Conservation (phyloP, 1,140 invertebrate genomes). For the Aphis gossypii region DNA sequence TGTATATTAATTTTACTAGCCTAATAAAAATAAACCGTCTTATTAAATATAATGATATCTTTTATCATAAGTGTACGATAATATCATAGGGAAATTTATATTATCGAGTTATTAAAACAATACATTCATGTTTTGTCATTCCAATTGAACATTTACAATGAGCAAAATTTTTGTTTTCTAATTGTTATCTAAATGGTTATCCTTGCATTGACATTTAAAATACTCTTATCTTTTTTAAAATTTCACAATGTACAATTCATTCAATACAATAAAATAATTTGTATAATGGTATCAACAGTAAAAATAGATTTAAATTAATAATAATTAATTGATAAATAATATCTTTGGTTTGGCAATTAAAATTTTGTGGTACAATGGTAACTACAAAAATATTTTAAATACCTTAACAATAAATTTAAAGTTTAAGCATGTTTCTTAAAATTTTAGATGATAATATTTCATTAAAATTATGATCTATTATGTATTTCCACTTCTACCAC, state of each 20-base stretch:
- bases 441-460: background rate
- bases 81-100: too few species aligned
- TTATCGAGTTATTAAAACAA: too few species aligned
- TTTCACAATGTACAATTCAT: background rate
- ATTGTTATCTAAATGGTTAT: background rate
- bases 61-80: too few species aligned
- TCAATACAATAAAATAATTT: background rate
- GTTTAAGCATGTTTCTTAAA: background rate
- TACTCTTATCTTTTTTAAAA: background rate
- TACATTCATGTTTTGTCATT: too few species aligned
- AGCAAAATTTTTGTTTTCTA: background rate
- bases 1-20: too few species aligned
- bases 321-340: background rate
- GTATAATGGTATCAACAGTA: background rate
- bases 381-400: background rate
- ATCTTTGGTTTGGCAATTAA: background rate
- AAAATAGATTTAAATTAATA: background rate
- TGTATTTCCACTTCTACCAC: slow-evolving; percentile 41
- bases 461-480: slow-evolving; percentile 1
- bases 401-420: background rate
- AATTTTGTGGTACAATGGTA: background rate
- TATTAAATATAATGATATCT: too few species aligned
- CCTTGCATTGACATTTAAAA: background rate
- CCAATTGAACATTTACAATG: too few species aligned
- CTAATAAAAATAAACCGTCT: too few species aligned